Conservation (phyloP, 2,113 vertebrate species). For the Hippopotamus amphibius region DNA sequence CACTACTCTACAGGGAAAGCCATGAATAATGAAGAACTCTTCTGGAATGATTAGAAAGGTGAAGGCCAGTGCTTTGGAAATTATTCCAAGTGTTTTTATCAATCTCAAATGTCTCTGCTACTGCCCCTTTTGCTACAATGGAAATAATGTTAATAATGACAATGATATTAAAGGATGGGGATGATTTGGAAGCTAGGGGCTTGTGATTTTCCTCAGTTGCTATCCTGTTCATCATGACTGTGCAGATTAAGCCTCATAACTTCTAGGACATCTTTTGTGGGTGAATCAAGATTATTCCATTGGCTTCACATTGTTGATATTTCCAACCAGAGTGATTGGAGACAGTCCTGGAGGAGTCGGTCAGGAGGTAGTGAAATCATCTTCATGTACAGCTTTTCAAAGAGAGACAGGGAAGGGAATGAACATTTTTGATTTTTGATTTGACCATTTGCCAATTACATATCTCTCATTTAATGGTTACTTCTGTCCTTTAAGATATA, state of each 20-base stretch:
- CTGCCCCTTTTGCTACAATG: not conserved
- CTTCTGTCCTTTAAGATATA: not conserved
- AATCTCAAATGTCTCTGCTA: not conserved
- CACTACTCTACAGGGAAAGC: not conserved
- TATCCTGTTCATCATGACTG: not conserved
- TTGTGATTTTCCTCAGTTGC: not conserved
- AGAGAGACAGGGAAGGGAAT: not conserved
- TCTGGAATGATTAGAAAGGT: constrained; percentile 48
- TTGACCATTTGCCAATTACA: not conserved
- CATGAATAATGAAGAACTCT: constrained; percentile 75
- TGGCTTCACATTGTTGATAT: not conserved
- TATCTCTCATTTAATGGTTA: not conserved
- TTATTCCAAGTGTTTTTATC: not conserved
- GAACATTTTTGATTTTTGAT: not conserved
- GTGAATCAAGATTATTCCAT: not conserved
- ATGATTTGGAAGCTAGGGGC: not conserved
- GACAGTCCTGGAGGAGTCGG: rapidly evolving
- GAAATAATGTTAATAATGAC: not conserved
- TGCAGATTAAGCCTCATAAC: not conserved
- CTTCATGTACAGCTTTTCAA: not conserved
- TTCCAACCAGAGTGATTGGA: not conserved
- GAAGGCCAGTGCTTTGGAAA: not conserved
- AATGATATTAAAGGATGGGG: not conserved
- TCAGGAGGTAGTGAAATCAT: not conserved
- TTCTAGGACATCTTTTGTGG: not conserved